These are phyloP conservation scores for Pecten maximus DNA, from an alignment of 2,888 invertebrate species.

Conservation along the genomic window DNA sequence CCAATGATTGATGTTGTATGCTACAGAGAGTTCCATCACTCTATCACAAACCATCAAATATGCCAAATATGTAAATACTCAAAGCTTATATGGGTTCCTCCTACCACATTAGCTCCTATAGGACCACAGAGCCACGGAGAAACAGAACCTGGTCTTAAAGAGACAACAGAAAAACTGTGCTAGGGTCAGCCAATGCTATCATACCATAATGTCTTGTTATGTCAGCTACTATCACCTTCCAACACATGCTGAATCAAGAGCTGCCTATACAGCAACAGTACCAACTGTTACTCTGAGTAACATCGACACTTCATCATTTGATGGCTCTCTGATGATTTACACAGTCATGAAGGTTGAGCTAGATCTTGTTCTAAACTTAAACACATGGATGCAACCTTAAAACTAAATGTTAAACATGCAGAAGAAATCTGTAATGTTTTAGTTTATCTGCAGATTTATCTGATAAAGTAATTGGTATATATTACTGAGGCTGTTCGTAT, in stretches of 20 bases:
- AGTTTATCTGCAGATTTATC: neutral
- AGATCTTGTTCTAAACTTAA: neutral
- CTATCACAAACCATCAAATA: neutral
- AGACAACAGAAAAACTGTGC: too few species aligned
- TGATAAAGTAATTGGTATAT: neutral
- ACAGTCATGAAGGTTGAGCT: neutral
- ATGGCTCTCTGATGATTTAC: conserved; percentile 16
- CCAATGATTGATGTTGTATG: neutral
- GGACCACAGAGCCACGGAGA: too few species aligned
- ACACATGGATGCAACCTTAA: neutral
- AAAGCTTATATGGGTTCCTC: neutral
- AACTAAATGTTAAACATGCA: too few species aligned
- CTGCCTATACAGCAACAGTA: too few species aligned
- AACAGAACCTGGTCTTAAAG: too few species aligned
- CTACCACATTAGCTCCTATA: neutral
- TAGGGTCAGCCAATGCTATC: too few species aligned
- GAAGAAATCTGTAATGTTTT: too few species aligned
- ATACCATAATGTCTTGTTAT: too few species aligned
- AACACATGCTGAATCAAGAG: too few species aligned
- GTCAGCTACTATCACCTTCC: too few species aligned
- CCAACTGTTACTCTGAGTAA: too few species aligned
- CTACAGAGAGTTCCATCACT: neutral
- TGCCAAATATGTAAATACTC: neutral
- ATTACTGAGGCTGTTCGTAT: neutral
- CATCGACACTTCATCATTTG: too few species aligned